Base-by-base conservation (phyloP, 2,113 vertebrate genomes). In the Aldabrachelys gigantea region DNA sequence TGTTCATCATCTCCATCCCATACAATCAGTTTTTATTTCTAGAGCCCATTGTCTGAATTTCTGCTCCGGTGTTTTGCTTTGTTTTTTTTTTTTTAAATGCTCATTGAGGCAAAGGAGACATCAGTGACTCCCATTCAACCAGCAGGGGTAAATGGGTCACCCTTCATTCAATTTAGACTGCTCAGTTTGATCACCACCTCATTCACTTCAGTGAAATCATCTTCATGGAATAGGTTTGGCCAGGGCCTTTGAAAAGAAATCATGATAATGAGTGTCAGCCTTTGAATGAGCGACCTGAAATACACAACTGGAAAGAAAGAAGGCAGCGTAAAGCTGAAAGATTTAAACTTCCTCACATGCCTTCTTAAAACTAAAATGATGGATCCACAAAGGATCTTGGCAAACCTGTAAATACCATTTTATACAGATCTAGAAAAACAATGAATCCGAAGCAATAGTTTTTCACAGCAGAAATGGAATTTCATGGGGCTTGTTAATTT, bases 401-500 rank as follows among this genome's bases (percentile, higher is more conserved):
- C 57, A 85, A 59, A 90, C 54, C 19, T 91, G 85, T 94, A 93
- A 91, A 91, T 92, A 52, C 24, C 38, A 50, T 89, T 97, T 96
- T 89, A 96, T 80, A 92, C 4, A 22, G 87, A 94, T 76, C 57
- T 3, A 82, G 88, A 86, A 91, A 95, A 87, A 0, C 52, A 93
- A 89, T 41, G 24, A 81, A 95, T 93, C 88, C 88, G 29, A 97
- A 87, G 69, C 76, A 96, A 91, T 62, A 84, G 84, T 95, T 89
- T 91, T 91, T 95, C 57, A 35, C 91, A 93, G 69, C 24, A 89
- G 72, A 97, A 96, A 86, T 31, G 90, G 89, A 53, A 47, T 96
- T 97, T 96, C 89, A 72, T 78, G 91, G 49, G 57, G 78, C 93
- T 94, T 97, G 75, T 94, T 94, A 85, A 88, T 94, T 97, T 96